Conservation (phyloP, 2,797 vertebrate species). For the Chelmon rostratus region DNA sequence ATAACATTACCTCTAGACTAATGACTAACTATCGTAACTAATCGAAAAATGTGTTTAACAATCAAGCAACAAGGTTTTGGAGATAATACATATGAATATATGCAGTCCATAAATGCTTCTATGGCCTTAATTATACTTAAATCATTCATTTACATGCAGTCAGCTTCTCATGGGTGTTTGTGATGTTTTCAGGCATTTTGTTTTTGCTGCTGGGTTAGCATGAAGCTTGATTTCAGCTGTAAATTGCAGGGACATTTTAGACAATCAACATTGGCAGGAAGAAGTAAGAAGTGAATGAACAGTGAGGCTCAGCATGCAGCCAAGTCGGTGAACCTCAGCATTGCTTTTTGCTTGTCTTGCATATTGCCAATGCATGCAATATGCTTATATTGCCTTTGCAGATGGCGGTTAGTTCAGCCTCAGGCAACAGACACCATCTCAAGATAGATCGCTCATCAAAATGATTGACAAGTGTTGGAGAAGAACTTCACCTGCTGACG, state of each 20-base stretch:
- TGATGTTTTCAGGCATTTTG: not conserved
- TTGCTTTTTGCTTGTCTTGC: conserved; percentile 29
- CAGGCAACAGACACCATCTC: conserved; percentile 35
- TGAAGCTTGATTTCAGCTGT: not conserved
- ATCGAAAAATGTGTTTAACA: not conserved
- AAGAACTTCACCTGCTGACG: conserved; percentile 33
- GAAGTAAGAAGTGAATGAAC: not conserved
- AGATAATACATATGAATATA: not conserved
- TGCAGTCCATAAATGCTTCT: not conserved
- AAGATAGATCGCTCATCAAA: conserved; percentile 39
- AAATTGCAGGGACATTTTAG: not conserved
- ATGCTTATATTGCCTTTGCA: conserved; percentile 40
- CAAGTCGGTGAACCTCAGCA: conserved; percentile 4
- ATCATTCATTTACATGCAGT: not conserved
- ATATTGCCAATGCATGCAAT: conserved; percentile 18
- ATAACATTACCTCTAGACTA: conserved; percentile 25
- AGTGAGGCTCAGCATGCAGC: not conserved
- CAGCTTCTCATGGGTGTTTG: not conserved
- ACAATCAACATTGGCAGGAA: not conserved
- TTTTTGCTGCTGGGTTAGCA: not conserved
- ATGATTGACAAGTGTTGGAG: conserved; percentile 60
- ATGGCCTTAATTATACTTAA: not conserved
- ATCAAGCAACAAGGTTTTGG: not conserved
- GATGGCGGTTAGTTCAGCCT: conserved; percentile 39
- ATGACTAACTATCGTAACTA: conserved; percentile 6